Evolutionary conservation across 2,888 invertebrate genomes (phyloP).

Genomic region (Hirtodrosophila cameraria): DNA sequence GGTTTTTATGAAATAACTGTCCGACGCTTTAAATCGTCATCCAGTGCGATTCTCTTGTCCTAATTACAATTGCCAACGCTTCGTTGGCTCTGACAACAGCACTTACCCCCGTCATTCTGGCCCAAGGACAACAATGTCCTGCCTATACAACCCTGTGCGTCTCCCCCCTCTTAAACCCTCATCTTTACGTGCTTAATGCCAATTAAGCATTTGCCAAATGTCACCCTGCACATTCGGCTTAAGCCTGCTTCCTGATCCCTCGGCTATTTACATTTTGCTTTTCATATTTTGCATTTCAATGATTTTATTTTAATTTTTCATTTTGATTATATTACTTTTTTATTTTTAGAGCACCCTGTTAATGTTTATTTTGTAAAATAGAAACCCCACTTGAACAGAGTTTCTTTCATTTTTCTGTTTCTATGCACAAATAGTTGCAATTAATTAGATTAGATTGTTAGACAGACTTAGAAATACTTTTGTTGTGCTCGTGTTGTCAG

Average conservation of each 20-base stretch:
- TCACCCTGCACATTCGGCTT: conserved; percentile 23
- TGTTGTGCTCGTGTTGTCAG: conserved; percentile 5
- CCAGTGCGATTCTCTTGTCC: conserved; percentile 9
- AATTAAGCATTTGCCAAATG: conserved; percentile 68
- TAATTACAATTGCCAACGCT: conserved; percentile 71
- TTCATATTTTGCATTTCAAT: conserved; percentile 66
- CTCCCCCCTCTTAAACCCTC: conserved; percentile 20
- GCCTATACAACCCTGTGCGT: not conserved
- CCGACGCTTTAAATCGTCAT: conserved; percentile 43
- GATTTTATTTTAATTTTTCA: conserved; percentile 43
- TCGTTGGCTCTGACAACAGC: conserved; percentile 56
- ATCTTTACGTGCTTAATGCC: conserved; percentile 72
- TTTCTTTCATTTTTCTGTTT: not conserved
- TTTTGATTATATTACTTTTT: conserved; percentile 45
- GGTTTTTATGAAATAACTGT: conserved; percentile 10
- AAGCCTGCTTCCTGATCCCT: not conserved
- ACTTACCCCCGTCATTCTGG: conserved; percentile 36
- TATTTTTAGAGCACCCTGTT: conserved; percentile 28
- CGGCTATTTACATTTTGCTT: conserved; percentile 49
- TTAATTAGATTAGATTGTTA: conserved; percentile 47
- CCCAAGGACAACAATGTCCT: not conserved
- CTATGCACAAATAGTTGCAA: conserved; percentile 31
- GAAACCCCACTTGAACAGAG: conserved; percentile 22
- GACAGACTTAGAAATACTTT: not conserved
- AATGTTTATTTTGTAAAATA: conserved; percentile 2